Evolutionary conservation across 2,888 invertebrate genomes (phyloP).

Genomic region (Stramonita haemastoma): DNA sequence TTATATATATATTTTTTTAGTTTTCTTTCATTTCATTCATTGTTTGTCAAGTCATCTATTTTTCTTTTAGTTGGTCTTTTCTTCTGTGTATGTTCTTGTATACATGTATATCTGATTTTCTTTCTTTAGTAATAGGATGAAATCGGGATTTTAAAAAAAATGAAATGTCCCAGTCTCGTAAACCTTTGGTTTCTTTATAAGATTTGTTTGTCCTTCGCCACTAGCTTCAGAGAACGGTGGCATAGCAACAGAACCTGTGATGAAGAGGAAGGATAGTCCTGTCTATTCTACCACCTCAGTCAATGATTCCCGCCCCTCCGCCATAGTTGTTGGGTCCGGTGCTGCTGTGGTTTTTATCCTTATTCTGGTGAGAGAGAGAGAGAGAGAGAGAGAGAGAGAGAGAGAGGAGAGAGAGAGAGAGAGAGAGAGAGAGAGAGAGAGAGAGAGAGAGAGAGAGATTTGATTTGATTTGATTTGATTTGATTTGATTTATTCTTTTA

Average conservation of each 20-base stretch:
- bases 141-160: neutral
- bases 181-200: neutral
- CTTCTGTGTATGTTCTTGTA: too few relatives aligned
- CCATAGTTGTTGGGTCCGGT: conserved; percentile 2
- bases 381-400: neutral
- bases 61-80: too few relatives aligned
- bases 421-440: neutral
- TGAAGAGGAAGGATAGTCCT: conserved; percentile 15
- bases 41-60: too few relatives aligned
- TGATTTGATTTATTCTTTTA: too few relatives aligned
- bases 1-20: too few relatives aligned
- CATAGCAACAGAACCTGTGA: neutral
- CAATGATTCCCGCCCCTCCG: conserved; percentile 27
- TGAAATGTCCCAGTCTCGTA: neutral
- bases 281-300: conserved; percentile 28
- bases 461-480: too few relatives aligned
- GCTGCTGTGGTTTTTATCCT: conserved; percentile 5
- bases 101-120: too few relatives aligned
- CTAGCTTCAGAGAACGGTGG: neutral
- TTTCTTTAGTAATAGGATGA: too few relatives aligned
- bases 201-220: neutral
- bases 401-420: too few relatives aligned
- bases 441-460: too few relatives aligned
- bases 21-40: too few relatives aligned
- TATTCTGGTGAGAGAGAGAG: conserved; percentile 23